phyloP scores from a whole-genome alignment of 1,140 invertebrate genomes.

The Drosophila busckii region DNA sequence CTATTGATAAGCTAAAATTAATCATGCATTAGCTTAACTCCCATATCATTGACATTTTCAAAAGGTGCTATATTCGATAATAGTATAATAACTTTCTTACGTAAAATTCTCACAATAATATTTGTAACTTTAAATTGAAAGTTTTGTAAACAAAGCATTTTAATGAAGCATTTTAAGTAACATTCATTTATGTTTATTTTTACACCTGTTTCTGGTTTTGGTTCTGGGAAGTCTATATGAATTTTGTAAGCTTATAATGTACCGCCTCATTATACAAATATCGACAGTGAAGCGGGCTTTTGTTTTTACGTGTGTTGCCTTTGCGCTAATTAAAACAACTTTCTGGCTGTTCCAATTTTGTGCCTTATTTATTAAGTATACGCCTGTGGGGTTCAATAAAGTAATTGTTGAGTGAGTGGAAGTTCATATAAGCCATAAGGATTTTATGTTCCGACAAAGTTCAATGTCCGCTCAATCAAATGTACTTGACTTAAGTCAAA shows the following conservation, averaged over 20 bases:
- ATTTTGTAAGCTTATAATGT: conserved; percentile 3
- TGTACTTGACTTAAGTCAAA: no score
- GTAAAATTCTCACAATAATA: background rate
- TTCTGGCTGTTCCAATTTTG: no score
- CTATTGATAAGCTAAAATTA: conserved; percentile 4
- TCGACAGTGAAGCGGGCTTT: conserved; percentile 15
- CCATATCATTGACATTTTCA: conserved; percentile 19
- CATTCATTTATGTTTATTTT: conserved; percentile 24
- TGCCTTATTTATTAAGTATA: no score
- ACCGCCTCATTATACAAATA: background rate
- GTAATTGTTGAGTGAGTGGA: no score
- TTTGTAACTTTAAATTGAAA: background rate
- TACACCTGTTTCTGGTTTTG: conserved; percentile 23
- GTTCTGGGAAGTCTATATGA: background rate
- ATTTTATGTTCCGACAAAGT: no score
- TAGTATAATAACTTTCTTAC: background rate
- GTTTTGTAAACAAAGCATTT: conserved; percentile 1
- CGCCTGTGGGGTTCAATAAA: no score
- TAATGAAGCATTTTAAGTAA: background rate
- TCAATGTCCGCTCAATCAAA: no score
- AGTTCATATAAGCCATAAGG: background rate
- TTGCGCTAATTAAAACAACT: no score
- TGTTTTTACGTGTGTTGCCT: background rate
- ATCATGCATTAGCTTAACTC: no score
- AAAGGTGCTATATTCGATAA: background rate